Conservation (phyloP, 2,888 invertebrate species). For the Cataglyphis altisquamis region DNA sequence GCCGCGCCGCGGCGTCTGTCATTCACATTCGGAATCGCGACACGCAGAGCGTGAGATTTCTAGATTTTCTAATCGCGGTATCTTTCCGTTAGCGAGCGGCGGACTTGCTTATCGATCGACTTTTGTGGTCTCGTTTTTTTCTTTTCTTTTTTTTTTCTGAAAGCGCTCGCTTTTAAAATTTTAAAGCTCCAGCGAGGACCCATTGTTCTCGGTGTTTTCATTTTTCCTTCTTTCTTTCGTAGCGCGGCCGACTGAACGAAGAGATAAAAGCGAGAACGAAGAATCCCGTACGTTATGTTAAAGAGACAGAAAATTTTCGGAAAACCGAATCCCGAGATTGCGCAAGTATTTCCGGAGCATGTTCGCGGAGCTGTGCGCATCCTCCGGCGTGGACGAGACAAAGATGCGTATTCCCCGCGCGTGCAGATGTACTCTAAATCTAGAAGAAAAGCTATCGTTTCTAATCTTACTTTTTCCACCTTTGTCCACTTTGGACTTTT, state of each 20-base stretch:
- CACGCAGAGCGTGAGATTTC: background rate
- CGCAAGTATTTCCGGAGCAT: conserved; percentile 10
- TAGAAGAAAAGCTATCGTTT: background rate
- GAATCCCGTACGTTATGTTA: background rate
- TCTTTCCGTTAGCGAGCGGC: background rate
- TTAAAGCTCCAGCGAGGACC: background rate
- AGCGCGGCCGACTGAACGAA: background rate
- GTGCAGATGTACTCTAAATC: background rate
- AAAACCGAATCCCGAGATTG: background rate
- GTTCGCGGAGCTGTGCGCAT: conserved; percentile 16
- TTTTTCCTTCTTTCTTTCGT: no score
- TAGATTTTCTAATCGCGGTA: background rate
- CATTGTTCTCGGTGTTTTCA: background rate
- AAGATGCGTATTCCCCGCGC: conserved; percentile 20
- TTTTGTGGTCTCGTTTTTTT: background rate
- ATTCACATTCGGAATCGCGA: background rate
- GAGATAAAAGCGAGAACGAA: background rate
- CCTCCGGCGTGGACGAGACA: conserved; percentile 28
- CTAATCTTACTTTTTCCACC: background rate
- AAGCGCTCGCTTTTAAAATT: conserved; percentile 38
- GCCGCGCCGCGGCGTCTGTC: background rate
- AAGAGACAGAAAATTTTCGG: background rate
- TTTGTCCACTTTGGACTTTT: background rate
- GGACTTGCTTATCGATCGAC: background rate
- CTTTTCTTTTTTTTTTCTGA: conserved; percentile 3